Conservation (phyloP, 2,888 invertebrate species). For the Euspilapteryx auroguttella region DNA sequence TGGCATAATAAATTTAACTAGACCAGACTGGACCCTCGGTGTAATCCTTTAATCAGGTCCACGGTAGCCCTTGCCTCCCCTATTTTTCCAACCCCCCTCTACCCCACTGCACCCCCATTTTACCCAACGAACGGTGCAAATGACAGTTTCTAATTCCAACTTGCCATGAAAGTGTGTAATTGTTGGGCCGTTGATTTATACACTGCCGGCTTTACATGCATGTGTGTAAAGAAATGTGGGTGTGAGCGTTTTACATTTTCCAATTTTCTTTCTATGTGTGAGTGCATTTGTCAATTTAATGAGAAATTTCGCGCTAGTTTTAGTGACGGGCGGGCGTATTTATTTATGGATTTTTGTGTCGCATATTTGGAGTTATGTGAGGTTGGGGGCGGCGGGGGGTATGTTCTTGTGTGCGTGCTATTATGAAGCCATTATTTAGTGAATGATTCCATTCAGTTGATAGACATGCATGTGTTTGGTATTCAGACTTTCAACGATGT, state of each 20-base stretch:
- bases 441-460: too few relatives aligned
- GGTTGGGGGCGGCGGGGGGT: too few relatives aligned
- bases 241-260: constrained; percentile 25
- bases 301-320: constrained; percentile 8
- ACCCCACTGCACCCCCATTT: constrained; percentile 15
- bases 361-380: too few relatives aligned
- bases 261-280: constrained; percentile 8
- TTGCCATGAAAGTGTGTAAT: constrained; percentile 64
- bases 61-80: constrained; percentile 48
- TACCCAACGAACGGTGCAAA: constrained; percentile 56
- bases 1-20: constrained; percentile 58
- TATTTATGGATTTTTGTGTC: constrained; percentile 1
- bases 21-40: constrained; percentile 46
- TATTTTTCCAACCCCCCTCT: constrained; percentile 45
- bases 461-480: too few relatives aligned
- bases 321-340: neutral
- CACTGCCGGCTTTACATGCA: constrained; percentile 43
- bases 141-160: constrained; percentile 64
- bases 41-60: constrained; percentile 61
- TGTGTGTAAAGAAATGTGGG: constrained; percentile 15
- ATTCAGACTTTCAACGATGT: too few relatives aligned
- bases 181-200: constrained; percentile 60
- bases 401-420: too few relatives aligned
- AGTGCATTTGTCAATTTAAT: constrained; percentile 11
- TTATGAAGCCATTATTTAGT: too few relatives aligned